A percentile compares a stretch with the other conserved stretches of the same genome.
Conservation (phyloP, 2,797 vertebrate species). For the Micromesistius poutassou region DNA sequence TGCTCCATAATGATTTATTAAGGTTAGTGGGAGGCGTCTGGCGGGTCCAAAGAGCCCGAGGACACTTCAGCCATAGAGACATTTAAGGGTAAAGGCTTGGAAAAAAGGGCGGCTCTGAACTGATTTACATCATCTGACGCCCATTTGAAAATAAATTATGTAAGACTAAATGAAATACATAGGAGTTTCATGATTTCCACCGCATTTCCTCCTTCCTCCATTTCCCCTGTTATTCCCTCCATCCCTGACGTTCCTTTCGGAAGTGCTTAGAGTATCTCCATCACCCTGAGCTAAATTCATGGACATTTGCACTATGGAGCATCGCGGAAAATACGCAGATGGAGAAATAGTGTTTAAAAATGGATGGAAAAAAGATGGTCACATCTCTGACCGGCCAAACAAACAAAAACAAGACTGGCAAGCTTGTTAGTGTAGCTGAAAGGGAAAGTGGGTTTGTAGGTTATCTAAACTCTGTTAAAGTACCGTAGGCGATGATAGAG, state of each 20-base stretch:
- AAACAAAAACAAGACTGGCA: slow-evolving; percentile 67
- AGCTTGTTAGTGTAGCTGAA: slow-evolving; percentile 59
- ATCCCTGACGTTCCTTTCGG: slow-evolving; percentile 31
- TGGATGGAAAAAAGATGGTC: slow-evolving; percentile 68
- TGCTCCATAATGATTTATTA: slow-evolving; percentile 78
- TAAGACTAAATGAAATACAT: slow-evolving; percentile 76
- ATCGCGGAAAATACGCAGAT: slow-evolving; percentile 65
- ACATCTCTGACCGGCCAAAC: slow-evolving; percentile 65
- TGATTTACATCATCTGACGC: slow-evolving; percentile 78
- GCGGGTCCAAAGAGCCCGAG: slow-evolving; percentile 71
- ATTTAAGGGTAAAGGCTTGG: slow-evolving; percentile 73
- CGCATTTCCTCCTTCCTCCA: slow-evolving; percentile 30
- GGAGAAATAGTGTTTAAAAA: slow-evolving; percentile 72
- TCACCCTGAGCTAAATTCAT: slow-evolving; percentile 71
- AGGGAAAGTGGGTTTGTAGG: slow-evolving; percentile 7
- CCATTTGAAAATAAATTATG: slow-evolving; percentile 80
- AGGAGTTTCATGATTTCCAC: slow-evolving; percentile 65
- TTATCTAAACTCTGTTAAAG: background rate
- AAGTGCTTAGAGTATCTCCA: slow-evolving; percentile 46
- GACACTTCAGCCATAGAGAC: slow-evolving; percentile 72
- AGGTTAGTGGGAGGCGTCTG: slow-evolving; percentile 55
- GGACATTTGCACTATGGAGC: slow-evolving; percentile 70
- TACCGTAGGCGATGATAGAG: background rate
- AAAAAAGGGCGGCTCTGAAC: slow-evolving; percentile 66
- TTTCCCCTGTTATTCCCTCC: slow-evolving; percentile 12